Evolutionary conservation across 2,113 vertebrate genomes (phyloP).

Genomic region (Chiloscyllium plagiosum): DNA sequence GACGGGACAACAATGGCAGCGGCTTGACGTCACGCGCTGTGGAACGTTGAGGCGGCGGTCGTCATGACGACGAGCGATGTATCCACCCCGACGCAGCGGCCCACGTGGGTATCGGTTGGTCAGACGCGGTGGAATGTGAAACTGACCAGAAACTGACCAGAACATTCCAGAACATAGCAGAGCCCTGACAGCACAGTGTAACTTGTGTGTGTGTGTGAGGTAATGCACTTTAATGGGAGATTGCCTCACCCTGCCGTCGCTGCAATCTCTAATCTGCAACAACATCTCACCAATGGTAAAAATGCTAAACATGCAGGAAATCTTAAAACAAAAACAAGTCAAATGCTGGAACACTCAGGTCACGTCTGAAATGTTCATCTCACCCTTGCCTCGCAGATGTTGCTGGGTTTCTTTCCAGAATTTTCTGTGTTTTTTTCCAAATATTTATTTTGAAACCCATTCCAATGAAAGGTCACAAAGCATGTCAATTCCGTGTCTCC

Average conservation of each 20-base stretch:
- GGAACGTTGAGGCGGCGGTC: slow-evolving; percentile 8
- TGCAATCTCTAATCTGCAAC: not conserved
- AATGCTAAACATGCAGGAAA: not conserved
- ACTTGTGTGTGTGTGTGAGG: not conserved
- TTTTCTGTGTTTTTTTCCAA: no score
- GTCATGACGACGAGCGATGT: slow-evolving; percentile 8
- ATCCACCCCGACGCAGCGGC: not conserved
- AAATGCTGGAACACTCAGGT: not conserved
- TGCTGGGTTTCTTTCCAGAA: no score
- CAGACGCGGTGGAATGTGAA: not conserved
- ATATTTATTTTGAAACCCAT: no score
- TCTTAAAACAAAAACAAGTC: not conserved
- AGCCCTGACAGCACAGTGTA: not conserved
- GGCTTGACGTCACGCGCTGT: not conserved
- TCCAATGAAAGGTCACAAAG: no score
- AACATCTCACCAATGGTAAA: not conserved
- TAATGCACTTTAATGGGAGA: not conserved
- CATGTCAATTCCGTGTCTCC: no score
- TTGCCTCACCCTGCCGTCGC: not conserved
- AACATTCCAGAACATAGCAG: not conserved
- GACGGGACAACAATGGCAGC: not conserved
- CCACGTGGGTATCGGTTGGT: not conserved
- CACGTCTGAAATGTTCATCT: not conserved
- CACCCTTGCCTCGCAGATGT: not conserved
- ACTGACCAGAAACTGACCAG: not conserved